Evolutionary conservation across 2,888 invertebrate species (phyloP).

Genomic region (Portevinia maculata): DNA sequence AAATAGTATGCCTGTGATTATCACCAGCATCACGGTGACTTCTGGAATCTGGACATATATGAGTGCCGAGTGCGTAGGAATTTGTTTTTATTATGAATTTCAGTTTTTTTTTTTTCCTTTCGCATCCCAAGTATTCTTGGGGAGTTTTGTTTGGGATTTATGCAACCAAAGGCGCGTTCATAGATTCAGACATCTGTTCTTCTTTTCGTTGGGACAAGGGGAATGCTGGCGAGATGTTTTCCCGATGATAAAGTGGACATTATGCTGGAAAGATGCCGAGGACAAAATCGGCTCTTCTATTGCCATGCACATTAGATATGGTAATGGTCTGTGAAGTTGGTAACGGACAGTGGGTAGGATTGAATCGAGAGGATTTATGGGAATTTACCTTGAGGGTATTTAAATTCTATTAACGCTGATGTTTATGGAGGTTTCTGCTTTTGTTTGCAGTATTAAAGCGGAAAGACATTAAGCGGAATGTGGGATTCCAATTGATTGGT

Average conservation of each 20-base stretch:
- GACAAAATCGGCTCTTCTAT: conserved; percentile 56
- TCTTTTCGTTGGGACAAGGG: conserved; percentile 5
- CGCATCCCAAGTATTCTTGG: neutral
- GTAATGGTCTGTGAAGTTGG: conserved; percentile 67
- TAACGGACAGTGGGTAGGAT: conserved; percentile 24
- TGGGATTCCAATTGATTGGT: conserved; percentile 57
- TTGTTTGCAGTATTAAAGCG: conserved; percentile 44
- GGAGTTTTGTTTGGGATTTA: conserved; percentile 40
- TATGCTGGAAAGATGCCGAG: conserved; percentile 60
- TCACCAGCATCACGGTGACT: conserved; percentile 66
- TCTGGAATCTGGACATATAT: conserved; percentile 67
- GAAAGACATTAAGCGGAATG: conserved; percentile 48
- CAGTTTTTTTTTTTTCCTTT: neutral
- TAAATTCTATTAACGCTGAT: conserved; percentile 71
- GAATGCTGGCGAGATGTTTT: conserved; percentile 59
- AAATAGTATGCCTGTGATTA: conserved; percentile 66
- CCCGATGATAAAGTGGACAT: conserved; percentile 71
- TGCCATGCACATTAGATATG: conserved; percentile 68
- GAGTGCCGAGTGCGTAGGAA: conserved; percentile 67
- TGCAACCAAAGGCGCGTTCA: conserved; percentile 47
- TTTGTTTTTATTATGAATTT: conserved; percentile 60
- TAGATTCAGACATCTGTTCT: conserved; percentile 67
- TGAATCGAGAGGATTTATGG: conserved; percentile 60
- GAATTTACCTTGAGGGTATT: conserved; percentile 69
- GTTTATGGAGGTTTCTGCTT: conserved; percentile 56